These are phyloP conservation scores for Brachionichthys hirsutus DNA, from an alignment of 2,113 vertebrate species.

Conservation along the genomic window DNA sequence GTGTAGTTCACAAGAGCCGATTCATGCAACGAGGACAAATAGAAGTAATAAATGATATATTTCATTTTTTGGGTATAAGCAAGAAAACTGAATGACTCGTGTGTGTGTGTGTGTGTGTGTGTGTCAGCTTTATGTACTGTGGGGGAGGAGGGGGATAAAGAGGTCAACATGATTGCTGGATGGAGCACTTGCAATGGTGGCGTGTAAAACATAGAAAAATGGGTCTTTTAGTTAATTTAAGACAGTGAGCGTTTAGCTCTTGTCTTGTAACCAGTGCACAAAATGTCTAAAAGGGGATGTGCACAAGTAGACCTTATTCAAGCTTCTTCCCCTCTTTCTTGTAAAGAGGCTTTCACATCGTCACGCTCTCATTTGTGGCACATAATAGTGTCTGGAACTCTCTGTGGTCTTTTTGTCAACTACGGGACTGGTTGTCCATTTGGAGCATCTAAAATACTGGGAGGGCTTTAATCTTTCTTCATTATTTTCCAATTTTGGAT, in stretches of 20 bases:
- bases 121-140: too few relatives aligned
- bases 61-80: constrained; percentile 26
- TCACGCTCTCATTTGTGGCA: constrained; percentile 70
- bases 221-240: constrained; percentile 57
- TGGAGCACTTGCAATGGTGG: constrained; percentile 33
- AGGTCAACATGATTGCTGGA: constrained; percentile 24
- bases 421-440: constrained; percentile 77
- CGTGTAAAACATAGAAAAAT: constrained; percentile 52
- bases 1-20: constrained; percentile 19
- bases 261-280: constrained; percentile 66
- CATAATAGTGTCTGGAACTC: constrained; percentile 78
- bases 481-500: constrained; percentile 85
- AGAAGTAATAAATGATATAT: constrained; percentile 33
- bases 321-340: constrained; percentile 63
- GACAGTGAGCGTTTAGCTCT: constrained; percentile 67
- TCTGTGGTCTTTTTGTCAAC: constrained; percentile 72
- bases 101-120: too few relatives aligned
- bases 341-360: constrained; percentile 73
- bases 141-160: not conserved
- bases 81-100: not conserved
- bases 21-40: constrained; percentile 38
- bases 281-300: constrained; percentile 61
- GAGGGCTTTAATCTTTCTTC: constrained; percentile 85
- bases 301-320: constrained; percentile 68
- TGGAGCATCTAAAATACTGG: constrained; percentile 78